These are phyloP conservation scores for Drosophila quinaria DNA, from an alignment of 2,888 invertebrate species.

Conservation along the genomic window DNA sequence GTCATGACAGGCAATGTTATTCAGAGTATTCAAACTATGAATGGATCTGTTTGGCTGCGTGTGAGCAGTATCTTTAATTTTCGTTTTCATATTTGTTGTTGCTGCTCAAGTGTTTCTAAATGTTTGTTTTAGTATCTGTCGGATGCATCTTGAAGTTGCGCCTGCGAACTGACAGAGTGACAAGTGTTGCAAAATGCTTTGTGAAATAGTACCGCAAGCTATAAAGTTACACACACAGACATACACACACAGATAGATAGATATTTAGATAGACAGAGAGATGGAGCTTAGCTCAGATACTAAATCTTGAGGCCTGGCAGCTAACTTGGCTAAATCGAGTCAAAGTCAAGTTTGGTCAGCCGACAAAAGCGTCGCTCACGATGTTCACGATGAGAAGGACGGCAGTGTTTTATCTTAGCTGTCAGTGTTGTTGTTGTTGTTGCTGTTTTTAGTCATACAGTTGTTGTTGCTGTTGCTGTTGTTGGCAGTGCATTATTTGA, in stretches of 20 bases:
- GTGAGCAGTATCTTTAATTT: not conserved
- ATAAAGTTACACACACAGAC: conserved; percentile 21
- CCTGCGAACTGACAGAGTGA: conserved; percentile 54
- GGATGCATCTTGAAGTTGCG: conserved; percentile 44
- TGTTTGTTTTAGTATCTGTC: conserved; percentile 33
- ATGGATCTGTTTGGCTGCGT: conserved; percentile 9
- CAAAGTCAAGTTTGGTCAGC: conserved; percentile 68
- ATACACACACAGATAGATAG: not conserved
- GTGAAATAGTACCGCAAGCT: conserved; percentile 47
- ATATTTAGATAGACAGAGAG: not conserved
- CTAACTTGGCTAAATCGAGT: conserved; percentile 41
- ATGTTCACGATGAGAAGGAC: conserved; percentile 37
- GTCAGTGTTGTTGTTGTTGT: conserved; percentile 24
- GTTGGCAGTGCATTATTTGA: conserved; percentile 57
- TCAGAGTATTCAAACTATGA: conserved; percentile 20
- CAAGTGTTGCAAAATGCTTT: conserved; percentile 68
- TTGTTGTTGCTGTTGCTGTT: conserved; percentile 6
- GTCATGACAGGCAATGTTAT: conserved; percentile 8
- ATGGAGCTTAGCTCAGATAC: conserved; percentile 29
- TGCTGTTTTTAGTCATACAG: conserved; percentile 4
- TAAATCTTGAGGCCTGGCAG: conserved; percentile 44
- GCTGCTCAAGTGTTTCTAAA: conserved; percentile 15
- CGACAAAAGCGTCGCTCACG: conserved; percentile 57
- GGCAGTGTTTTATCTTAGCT: conserved; percentile 54
- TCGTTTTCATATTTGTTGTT: not conserved